Conservation (phyloP, 2,888 invertebrate species). For the Germaria angustata region DNA sequence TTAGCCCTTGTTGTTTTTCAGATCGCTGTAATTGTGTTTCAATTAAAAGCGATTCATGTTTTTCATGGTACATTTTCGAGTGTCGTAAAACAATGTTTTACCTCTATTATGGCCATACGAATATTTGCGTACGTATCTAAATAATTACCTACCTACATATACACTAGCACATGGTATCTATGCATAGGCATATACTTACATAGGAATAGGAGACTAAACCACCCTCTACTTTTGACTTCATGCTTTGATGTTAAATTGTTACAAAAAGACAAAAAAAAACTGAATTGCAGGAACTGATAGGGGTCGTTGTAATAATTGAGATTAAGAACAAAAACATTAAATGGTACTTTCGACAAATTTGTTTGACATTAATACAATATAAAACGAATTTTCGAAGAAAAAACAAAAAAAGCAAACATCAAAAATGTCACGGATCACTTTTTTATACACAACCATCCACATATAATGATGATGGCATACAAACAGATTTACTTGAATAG, state of each 20-base stretch:
- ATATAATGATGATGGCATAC: background rate
- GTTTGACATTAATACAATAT: conserved; percentile 24
- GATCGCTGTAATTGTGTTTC: background rate
- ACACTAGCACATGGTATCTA: background rate
- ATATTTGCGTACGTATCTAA: background rate
- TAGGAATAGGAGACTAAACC: background rate
- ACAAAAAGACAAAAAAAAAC: background rate
- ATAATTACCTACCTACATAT: background rate
- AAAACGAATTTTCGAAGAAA: conserved; percentile 14
- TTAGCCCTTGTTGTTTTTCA: no score
- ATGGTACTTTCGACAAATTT: conserved; percentile 26
- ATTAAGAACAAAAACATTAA: background rate
- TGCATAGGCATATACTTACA: background rate
- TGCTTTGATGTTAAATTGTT: conserved; percentile 44
- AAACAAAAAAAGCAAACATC: conserved; percentile 32
- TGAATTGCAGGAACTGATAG: conserved; percentile 12
- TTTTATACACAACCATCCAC: conserved; percentile 10
- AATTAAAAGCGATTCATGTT: background rate
- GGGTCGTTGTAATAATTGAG: conserved; percentile 6
- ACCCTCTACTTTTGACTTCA: background rate
- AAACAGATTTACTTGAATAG: conserved; percentile 29
- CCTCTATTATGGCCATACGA: background rate
- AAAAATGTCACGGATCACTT: conserved; percentile 52
- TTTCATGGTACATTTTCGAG: conserved; percentile 1
- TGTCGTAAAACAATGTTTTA: conserved; percentile 29